Conservation (phyloP, 2,888 invertebrate genomes). For the Branchipolynoe longqiensis region DNA sequence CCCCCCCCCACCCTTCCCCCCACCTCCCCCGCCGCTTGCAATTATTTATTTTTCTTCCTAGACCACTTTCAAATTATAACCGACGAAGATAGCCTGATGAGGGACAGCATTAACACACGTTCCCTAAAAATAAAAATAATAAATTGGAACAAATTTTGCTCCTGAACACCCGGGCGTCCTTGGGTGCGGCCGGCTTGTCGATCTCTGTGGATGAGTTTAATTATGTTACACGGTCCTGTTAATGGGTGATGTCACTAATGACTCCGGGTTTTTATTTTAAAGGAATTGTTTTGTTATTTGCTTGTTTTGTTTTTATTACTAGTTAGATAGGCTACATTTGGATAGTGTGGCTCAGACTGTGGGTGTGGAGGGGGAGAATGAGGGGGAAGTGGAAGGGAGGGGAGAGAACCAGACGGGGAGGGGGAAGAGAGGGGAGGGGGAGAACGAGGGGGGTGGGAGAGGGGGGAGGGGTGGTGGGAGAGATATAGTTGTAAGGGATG, state of each 20-base stretch:
- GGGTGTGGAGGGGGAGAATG: background rate
- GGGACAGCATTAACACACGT: too few relatives aligned
- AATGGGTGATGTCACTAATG: constrained; percentile 23
- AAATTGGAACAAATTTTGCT: constrained; percentile 18
- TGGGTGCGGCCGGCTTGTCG: background rate
- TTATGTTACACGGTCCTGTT: constrained; percentile 30
- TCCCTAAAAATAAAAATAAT: background rate
- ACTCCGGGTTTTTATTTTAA: background rate
- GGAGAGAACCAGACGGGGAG: background rate
- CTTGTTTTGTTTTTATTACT: background rate
- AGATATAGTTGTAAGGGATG: too few relatives aligned
- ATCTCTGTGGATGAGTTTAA: constrained; percentile 44
- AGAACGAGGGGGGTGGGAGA: background rate
- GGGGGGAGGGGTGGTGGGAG: background rate
- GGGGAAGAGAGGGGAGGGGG: background rate
- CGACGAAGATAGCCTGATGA: too few relatives aligned
- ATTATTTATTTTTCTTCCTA: too few relatives aligned
- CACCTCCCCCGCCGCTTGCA: too few relatives aligned
- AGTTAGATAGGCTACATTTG: background rate
- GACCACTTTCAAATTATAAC: too few relatives aligned
- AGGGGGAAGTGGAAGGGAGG: background rate
- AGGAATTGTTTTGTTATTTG: too few relatives aligned
- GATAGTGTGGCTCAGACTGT: background rate
- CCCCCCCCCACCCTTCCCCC: too few relatives aligned
- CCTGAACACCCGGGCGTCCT: background rate